Evolutionary conservation across 2,113 vertebrate species (phyloP).

Genomic region (Rallus limicola): DNA sequence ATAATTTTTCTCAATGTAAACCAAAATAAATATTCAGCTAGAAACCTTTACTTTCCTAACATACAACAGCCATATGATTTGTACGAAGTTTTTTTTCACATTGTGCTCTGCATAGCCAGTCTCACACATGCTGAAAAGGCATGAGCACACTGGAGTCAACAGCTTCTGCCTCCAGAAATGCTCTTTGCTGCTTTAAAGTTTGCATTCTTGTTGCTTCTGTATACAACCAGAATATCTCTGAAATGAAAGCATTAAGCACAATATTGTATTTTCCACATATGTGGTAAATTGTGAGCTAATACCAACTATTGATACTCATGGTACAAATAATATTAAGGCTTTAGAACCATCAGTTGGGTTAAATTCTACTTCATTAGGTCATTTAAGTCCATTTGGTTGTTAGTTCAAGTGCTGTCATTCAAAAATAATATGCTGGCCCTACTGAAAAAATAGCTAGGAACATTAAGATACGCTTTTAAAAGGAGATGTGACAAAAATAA

Average conservation of each 20-base stretch:
- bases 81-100: not conserved
- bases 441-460: not conserved
- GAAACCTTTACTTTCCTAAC: not conserved
- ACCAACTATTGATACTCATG: not conserved
- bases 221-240: not conserved
- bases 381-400: not conserved
- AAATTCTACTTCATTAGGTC: not conserved
- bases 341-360: not conserved
- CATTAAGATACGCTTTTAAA: not conserved
- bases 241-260: not conserved
- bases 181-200: not conserved
- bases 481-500: slow-evolving; percentile 46
- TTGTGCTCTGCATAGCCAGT: not conserved
- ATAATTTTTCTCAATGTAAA: not conserved
- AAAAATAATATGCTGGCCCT: not conserved
- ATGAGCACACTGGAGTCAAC: fast-evolving
- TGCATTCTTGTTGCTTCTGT: not conserved
- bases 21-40: not conserved
- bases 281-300: not conserved
- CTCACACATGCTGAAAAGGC: not conserved
- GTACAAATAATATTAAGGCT: not conserved
- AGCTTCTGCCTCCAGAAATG: not conserved
- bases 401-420: not conserved
- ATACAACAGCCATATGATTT: not conserved
- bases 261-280: not conserved